These are phyloP conservation scores for Boulengeromyrus knoepffleri DNA, from an alignment of 2,113 vertebrate genomes.

Conservation along the genomic window DNA sequence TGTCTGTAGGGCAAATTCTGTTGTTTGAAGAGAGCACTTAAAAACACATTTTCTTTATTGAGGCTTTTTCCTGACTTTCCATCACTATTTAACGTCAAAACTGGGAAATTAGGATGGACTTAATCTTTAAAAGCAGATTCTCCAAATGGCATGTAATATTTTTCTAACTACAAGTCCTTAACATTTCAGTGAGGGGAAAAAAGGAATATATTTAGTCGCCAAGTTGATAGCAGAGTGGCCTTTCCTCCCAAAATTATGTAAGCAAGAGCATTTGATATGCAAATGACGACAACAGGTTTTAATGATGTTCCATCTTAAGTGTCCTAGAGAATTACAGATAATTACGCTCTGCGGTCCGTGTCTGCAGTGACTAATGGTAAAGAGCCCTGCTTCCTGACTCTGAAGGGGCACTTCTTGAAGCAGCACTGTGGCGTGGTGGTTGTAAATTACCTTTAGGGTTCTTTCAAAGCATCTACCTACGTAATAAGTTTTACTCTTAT, in stretches of 20 bases:
- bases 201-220: background rate
- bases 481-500: background rate
- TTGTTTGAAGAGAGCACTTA: constrained; percentile 4
- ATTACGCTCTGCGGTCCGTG: background rate
- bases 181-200: background rate
- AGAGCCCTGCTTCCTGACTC: background rate
- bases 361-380: background rate
- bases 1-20: background rate
- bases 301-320: constrained; percentile 11
- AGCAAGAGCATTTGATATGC: constrained; percentile 6
- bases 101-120: background rate
- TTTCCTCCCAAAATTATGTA: constrained; percentile 4
- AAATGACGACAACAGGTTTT: constrained; percentile 13
- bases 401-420: constrained; percentile 6
- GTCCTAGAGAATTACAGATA: background rate
- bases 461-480: background rate
- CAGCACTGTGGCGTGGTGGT: background rate
- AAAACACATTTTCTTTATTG: background rate
- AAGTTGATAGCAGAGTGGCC: background rate
- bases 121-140: background rate
- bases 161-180: background rate
- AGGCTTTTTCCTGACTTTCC: background rate
- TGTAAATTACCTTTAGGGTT: background rate
- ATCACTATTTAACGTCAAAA: background rate
- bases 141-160: background rate